Base-by-base conservation (phyloP, 2,888 invertebrate genomes). In the Xestia rhomboidea region DNA sequence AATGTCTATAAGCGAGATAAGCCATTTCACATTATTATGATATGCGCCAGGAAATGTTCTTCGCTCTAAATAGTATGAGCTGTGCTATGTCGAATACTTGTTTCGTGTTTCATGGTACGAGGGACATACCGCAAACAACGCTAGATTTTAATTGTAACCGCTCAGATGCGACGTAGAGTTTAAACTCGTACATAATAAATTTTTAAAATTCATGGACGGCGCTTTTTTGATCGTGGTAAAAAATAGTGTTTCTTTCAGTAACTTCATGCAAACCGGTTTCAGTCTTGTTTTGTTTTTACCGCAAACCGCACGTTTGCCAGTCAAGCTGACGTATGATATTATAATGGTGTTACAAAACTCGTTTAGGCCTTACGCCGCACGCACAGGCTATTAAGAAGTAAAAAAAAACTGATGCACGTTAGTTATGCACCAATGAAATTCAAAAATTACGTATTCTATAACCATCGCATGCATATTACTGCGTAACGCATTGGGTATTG, bases 11-110 rank as follows among this genome's bases (percentile, higher is more conserved):
- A 79, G 84, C 72, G 76, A 90, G 88, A 89, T 88, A 88, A 87
- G 70, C 66, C 81, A 82, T 88, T 88, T 79, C 74, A 76, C 63
- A 81, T 78, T 75, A 77, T 74, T 70, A 76, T 73, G 71, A 69
- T 85, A 87, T 73, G 46, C 13, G 66, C 81, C 84, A 89, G 87
- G 88, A 90, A 90, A 90, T 83, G 89, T 88, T 92, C 86, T 87
- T 89, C 93, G 93, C 92, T 93, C 92, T 84, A 90, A 91, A 92
- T 88, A 84, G 86, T 83, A 24, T 67, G 83, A 89, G 84, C 73
- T 81, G 87, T 88, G 87, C 80, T 76, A 79, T 73, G 79, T 82
- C 72, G 73, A 83, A 86, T 89, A 84, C 79, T 86, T 81, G 78
- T 83, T 87, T 88, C 82, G 81, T 84, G 89, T 90, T 90, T 87